A percentile compares a stretch with the other conserved stretches of the same genome.
Evolutionary conservation across 2,113 vertebrate species (phyloP).

Genomic region (Catharus fuscescens): DNA sequence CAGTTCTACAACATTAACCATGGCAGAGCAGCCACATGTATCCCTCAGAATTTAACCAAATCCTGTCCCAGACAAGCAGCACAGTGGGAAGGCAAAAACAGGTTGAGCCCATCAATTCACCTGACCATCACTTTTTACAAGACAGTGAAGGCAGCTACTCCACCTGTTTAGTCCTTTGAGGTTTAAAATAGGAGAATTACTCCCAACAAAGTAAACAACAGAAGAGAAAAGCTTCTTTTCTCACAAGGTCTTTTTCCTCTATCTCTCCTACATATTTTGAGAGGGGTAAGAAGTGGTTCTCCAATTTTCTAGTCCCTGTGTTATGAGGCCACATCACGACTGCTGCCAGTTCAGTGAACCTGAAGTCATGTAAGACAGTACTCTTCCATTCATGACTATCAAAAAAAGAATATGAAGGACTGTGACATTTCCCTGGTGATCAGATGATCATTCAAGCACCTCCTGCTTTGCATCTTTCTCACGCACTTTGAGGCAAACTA

Average conservation of each 20-base stretch:
- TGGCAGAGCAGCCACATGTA: not conserved
- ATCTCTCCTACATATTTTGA: not conserved
- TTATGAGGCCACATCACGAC: not conserved
- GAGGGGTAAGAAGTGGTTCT: not conserved
- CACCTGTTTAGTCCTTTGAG: not conserved
- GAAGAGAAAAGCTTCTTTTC: not conserved
- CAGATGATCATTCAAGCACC: not conserved
- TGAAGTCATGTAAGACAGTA: not conserved
- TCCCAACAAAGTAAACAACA: not conserved
- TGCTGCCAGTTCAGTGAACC: not conserved
- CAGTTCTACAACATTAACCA: not conserved
- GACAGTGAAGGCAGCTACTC: not conserved
- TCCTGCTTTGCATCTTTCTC: not conserved
- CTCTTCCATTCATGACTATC: not conserved
- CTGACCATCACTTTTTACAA: not conserved
- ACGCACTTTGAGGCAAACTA: not conserved
- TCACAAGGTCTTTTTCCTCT: not conserved
- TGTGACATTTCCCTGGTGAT: not conserved
- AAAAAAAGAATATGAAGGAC: not conserved
- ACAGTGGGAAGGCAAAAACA: not conserved
- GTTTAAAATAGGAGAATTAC: not conserved
- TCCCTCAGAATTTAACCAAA: not conserved
- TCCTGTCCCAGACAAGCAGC: not conserved
- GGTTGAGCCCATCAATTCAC: accelerated
- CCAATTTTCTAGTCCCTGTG: not conserved